Evolutionary conservation across 2,888 invertebrate species (phyloP).

Genomic region (Blera fallax): DNA sequence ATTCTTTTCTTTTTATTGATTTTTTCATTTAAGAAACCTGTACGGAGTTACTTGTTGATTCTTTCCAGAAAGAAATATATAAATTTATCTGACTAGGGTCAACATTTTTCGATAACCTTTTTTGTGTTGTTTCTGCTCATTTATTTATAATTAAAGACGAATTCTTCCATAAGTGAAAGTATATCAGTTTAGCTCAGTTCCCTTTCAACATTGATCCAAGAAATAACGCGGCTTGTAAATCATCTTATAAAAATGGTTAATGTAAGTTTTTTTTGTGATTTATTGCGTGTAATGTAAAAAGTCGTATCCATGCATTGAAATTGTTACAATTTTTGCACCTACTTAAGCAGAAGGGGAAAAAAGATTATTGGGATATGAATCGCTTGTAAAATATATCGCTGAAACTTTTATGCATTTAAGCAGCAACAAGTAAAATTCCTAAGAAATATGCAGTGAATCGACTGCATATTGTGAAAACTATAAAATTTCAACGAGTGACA

Average conservation of each 20-base stretch:
- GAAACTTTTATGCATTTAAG: too few species aligned
- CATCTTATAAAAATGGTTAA: neutral
- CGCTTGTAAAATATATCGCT: too few species aligned
- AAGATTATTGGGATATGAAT: too few species aligned
- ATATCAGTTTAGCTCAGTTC: neutral
- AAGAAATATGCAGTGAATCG: too few species aligned
- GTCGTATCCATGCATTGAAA: too few species aligned
- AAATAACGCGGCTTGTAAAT: neutral
- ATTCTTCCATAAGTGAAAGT: slow-evolving; percentile 30
- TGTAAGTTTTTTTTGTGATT: neutral
- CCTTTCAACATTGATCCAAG: neutral
- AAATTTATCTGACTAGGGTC: slow-evolving; percentile 1
- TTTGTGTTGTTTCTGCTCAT: neutral
- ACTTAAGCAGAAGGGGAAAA: too few species aligned
- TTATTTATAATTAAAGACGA: neutral
- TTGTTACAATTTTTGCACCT: too few species aligned
- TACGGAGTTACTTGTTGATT: slow-evolving; percentile 38
- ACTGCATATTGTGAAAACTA: too few species aligned
- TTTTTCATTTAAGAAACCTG: slow-evolving; percentile 4
- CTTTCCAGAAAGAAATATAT: neutral
- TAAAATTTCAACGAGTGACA: too few species aligned
- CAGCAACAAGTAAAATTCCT: too few species aligned
- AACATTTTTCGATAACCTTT: slow-evolving; percentile 48
- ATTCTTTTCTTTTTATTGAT: slow-evolving; percentile 42
- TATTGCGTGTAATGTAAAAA: neutral